phyloP scores from a whole-genome alignment of 2,888 invertebrate genomes.

The Drosophila subquinaria region DNA sequence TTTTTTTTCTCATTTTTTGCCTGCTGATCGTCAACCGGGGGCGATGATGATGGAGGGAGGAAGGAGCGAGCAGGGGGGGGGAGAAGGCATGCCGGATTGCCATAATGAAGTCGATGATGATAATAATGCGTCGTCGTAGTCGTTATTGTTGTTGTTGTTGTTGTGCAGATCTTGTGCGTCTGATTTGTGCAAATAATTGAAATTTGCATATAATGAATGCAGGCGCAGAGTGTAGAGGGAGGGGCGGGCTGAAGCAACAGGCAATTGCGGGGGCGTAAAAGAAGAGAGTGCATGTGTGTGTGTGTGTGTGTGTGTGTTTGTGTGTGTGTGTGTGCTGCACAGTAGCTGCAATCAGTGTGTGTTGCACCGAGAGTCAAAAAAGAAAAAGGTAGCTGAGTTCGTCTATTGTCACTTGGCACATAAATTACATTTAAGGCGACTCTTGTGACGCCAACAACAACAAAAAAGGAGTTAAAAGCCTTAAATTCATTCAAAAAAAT shows the following conservation, averaged over 20 bases:
- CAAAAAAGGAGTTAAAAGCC: slow-evolving; percentile 44
- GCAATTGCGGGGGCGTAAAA: slow-evolving; percentile 43
- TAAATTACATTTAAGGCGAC: slow-evolving; percentile 82
- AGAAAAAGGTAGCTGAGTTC: slow-evolving; percentile 52
- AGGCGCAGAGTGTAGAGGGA: slow-evolving; percentile 13
- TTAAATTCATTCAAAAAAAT: slow-evolving; percentile 58
- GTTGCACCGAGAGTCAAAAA: slow-evolving; percentile 7
- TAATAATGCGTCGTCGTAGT: slow-evolving; percentile 69
- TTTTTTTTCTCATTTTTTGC: slow-evolving; percentile 23
- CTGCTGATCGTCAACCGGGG: slow-evolving; percentile 50
- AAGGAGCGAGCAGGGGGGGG: neutral
- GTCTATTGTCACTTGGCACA: slow-evolving; percentile 75
- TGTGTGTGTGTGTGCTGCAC: slow-evolving; percentile 50
- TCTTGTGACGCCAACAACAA: slow-evolving; percentile 30
- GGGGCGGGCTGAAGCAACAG: neutral
- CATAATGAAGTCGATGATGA: slow-evolving; percentile 70
- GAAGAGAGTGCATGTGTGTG: neutral
- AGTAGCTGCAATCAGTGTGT: slow-evolving; percentile 74
- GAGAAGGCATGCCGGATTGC: slow-evolving; percentile 25
- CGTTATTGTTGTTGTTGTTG: slow-evolving; percentile 31
- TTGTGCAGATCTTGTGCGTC: slow-evolving; percentile 70
- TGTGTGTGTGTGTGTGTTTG: neutral
- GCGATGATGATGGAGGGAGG: slow-evolving; percentile 15
- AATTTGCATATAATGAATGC: slow-evolving; percentile 84
- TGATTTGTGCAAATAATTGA: slow-evolving; percentile 82